Conservation (phyloP, 2,797 vertebrate species). For the Urocyon cinereoargenteus region DNA sequence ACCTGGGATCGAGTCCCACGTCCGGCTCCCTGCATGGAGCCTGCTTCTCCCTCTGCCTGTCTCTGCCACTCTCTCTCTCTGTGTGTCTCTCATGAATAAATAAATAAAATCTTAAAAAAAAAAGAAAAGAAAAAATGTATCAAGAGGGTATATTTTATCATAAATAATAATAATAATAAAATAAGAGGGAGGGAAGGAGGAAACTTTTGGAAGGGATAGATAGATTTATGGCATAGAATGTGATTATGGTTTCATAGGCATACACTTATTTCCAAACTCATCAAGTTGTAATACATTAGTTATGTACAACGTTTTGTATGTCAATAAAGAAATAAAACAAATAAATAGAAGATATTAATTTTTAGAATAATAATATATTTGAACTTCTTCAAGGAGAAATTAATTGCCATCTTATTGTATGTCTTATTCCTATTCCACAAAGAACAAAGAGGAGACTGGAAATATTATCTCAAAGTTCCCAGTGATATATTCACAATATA, state of each 20-base stretch:
- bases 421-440: not conserved
- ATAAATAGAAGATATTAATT: not conserved
- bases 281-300: not conserved
- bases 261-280: not conserved
- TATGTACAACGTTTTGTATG: not conserved
- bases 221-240: not conserved
- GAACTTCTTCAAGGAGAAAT: constrained; percentile 34
- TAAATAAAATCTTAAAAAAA: not conserved
- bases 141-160: not conserved
- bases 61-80: too few species aligned
- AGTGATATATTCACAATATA: not conserved
- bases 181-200: not conserved
- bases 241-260: not conserved
- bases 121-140: not conserved
- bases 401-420: not conserved
- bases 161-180: not conserved
- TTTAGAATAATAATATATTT: constrained; percentile 23
- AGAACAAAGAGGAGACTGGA: not conserved
- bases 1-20: too few species aligned
- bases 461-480: constrained; percentile 14
- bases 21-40: too few species aligned
- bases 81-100: too few species aligned
- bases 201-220: not conserved
- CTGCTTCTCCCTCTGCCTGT: too few species aligned
- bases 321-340: not conserved